Evolutionary conservation across 2,113 vertebrate genomes (phyloP).

Genomic region (Serinus canaria): DNA sequence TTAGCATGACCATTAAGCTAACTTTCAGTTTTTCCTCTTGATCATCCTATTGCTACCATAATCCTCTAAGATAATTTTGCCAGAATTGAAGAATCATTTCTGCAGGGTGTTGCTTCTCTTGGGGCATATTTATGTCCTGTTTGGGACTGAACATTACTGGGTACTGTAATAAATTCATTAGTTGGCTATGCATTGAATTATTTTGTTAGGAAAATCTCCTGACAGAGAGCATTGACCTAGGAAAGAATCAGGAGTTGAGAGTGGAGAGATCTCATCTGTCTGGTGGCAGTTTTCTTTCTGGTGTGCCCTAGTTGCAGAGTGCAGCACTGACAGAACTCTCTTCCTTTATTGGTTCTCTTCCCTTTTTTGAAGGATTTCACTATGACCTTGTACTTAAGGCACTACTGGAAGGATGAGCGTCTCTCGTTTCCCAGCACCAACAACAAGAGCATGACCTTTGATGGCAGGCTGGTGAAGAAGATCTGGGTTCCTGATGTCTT

Average conservation of each 20-base stretch:
- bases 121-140: not conserved
- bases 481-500: conserved; percentile 98
- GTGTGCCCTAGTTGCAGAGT: not conserved
- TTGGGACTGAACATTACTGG: not conserved
- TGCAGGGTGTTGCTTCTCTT: not conserved
- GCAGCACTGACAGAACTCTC: not conserved
- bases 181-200: not conserved
- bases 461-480: conserved; percentile 90
- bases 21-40: not conserved
- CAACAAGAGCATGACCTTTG: conserved; percentile 97
- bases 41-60: not conserved
- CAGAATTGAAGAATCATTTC: not conserved
- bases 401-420: conserved; percentile 95
- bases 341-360: not conserved
- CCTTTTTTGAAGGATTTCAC: conserved; percentile 86
- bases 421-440: conserved; percentile 87
- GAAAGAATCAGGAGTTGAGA: not conserved
- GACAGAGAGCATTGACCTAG: not conserved
- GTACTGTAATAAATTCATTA: not conserved
- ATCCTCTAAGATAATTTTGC: not conserved
- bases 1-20: not conserved
- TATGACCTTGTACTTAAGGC: conserved; percentile 93
- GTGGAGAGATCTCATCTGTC: not conserved
- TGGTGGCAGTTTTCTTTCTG: not conserved
- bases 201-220: not conserved